Percentiles rank a stretch among this genome's conserved stretches.
Conservation (phyloP, 1,140 invertebrate species). For the Hyposmocoma kahamanoa region DNA sequence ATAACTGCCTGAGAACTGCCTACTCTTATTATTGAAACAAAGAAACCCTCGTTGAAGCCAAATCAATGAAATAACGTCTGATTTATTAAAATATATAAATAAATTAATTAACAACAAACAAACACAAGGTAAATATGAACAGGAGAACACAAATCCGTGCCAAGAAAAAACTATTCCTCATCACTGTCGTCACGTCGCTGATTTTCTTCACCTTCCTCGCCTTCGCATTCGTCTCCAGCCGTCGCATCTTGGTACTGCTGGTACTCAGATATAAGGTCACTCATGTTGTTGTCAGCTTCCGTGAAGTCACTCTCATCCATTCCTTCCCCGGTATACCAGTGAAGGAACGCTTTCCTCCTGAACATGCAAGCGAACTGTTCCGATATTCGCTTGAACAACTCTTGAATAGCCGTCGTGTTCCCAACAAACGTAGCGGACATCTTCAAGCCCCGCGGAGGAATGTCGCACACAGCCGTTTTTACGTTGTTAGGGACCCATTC, state of each 20-base stretch:
- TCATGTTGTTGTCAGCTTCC: constrained; percentile 84
- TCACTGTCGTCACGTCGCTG: constrained; percentile 19
- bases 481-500: constrained; percentile 96
- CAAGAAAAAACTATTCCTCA: constrained; percentile 70
- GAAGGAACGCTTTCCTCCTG: constrained; percentile 92
- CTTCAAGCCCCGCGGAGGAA: constrained; percentile 91
- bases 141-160: too few species aligned
- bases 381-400: constrained; percentile 90
- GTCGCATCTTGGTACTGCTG: constrained; percentile 94
- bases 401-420: constrained; percentile 92
- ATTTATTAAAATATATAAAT: constrained; percentile 1
- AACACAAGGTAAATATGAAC: too few species aligned
- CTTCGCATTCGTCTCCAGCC: constrained; percentile 86
- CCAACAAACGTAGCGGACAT: constrained; percentile 95
- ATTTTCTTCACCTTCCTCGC: constrained; percentile 83
- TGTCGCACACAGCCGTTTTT: constrained; percentile 92
- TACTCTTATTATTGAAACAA: too few species aligned
- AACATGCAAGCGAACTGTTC: constrained; percentile 95
- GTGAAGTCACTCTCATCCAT: constrained; percentile 91
- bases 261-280: constrained; percentile 91
- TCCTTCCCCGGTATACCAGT: constrained; percentile 92
- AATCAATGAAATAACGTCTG: background rate
- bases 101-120: background rate
- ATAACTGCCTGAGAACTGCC: too few species aligned
- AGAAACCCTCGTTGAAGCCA: too few species aligned